Conservation (phyloP, 2,888 invertebrate species). For the Diarsia mendica region DNA sequence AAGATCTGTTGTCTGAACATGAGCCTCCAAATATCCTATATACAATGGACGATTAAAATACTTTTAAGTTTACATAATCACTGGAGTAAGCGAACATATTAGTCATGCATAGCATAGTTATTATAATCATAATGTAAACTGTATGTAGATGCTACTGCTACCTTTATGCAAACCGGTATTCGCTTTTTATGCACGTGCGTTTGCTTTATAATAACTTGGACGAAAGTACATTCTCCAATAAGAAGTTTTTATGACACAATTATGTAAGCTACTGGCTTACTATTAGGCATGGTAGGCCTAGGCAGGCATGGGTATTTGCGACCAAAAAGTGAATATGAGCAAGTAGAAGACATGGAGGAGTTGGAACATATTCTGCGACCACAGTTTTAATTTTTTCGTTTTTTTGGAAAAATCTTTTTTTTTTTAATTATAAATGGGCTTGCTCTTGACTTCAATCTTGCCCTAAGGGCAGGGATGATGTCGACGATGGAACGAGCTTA, state of each 20-base stretch:
- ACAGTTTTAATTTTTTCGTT: too few relatives aligned
- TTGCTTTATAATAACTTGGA: background rate
- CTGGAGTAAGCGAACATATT: constrained; percentile 5
- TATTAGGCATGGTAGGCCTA: too few relatives aligned
- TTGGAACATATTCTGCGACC: background rate
- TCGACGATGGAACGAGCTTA: too few relatives aligned
- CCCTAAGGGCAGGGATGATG: too few relatives aligned
- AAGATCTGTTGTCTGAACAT: constrained; percentile 6
- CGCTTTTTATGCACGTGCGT: background rate
- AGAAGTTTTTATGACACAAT: background rate
- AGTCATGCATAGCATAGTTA: constrained; percentile 7
- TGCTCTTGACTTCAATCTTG: too few relatives aligned
- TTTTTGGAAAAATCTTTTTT: too few relatives aligned
- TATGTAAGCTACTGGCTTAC: background rate
- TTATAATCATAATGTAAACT: background rate
- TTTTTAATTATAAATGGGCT: too few relatives aligned
- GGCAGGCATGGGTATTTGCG: too few relatives aligned
- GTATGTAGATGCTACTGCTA: background rate
- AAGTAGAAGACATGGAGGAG: background rate
- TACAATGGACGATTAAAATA: constrained; percentile 11
- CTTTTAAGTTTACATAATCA: background rate
- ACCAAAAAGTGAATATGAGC: background rate
- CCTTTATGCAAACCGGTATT: background rate
- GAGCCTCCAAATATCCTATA: constrained; percentile 9
- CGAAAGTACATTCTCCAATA: background rate